These are phyloP conservation scores for Perca flavescens DNA, from an alignment of 2,113 vertebrate genomes.

Conservation along the genomic window DNA sequence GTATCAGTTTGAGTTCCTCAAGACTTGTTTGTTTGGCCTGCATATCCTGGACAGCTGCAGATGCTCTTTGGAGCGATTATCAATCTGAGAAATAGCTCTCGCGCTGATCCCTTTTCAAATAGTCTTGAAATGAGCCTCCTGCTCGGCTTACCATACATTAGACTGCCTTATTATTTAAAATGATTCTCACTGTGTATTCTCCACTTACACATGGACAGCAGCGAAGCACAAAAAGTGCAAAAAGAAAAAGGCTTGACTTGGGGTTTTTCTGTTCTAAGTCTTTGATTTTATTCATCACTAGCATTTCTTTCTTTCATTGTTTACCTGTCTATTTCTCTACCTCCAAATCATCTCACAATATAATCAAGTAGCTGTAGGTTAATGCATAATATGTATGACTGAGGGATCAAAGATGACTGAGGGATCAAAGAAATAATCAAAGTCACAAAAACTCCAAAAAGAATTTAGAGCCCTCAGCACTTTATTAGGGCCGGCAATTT, in stretches of 20 bases:
- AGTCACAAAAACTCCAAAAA: no score
- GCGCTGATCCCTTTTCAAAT: constrained; percentile 65
- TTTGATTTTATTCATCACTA: constrained; percentile 2
- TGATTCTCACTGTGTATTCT: constrained; percentile 26
- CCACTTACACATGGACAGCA: constrained; percentile 5
- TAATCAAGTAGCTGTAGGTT: not conserved
- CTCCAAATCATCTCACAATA: not conserved
- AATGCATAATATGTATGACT: not conserved
- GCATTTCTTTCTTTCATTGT: not conserved
- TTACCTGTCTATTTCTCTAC: not conserved
- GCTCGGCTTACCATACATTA: constrained; percentile 55
- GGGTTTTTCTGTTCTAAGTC: not conserved
- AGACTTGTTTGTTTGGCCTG: constrained; percentile 56
- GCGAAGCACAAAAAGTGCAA: not conserved
- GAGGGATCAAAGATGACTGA: not conserved
- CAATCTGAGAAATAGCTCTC: constrained; percentile 52
- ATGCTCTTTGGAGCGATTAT: constrained; percentile 60
- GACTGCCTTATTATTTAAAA: constrained; percentile 43
- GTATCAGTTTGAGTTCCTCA: constrained; percentile 38
- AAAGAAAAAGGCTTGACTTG: not conserved
- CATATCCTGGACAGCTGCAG: constrained; percentile 45
- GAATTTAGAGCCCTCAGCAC: not conserved
- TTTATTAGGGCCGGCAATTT: not conserved
- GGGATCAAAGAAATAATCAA: not conserved
- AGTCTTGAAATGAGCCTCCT: constrained; percentile 64